Conservation (phyloP, 2,113 vertebrate genomes). For the Sphyrna mokarran region DNA sequence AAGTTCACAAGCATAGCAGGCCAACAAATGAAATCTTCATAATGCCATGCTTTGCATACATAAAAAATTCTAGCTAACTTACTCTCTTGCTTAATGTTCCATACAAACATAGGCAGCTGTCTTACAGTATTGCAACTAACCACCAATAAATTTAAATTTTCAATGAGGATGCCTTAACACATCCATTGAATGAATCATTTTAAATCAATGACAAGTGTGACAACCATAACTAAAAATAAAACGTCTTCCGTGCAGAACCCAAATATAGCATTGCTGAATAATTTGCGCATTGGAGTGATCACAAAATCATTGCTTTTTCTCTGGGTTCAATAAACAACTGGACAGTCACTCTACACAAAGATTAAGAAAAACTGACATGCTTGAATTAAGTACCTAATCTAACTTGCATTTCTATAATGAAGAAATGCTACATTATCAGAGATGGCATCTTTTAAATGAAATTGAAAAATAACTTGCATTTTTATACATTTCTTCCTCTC, state of each 20-base stretch:
- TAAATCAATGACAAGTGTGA: background rate
- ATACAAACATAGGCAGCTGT: background rate
- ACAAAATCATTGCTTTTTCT: background rate
- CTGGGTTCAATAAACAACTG: background rate
- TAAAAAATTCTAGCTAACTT: background rate
- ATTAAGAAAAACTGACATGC: background rate
- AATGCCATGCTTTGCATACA: background rate
- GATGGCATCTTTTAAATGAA: background rate
- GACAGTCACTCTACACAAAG: background rate
- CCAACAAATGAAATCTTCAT: background rate
- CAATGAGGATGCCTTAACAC: background rate
- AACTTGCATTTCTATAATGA: background rate
- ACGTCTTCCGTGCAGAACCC: background rate
- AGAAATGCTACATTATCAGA: background rate
- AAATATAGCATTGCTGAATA: background rate
- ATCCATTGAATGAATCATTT: background rate
- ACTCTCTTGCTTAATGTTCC: background rate
- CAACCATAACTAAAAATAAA: background rate
- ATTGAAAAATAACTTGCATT: background rate
- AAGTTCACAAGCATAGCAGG: background rate
- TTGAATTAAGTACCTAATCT: background rate
- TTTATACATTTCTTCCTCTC: background rate
- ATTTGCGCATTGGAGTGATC: background rate
- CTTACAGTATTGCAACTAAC: background rate
- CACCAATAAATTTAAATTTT: background rate